These are phyloP conservation scores for Sphaerophoria rueppellii DNA, from an alignment of 2,888 invertebrate genomes.

Conservation along the genomic window DNA sequence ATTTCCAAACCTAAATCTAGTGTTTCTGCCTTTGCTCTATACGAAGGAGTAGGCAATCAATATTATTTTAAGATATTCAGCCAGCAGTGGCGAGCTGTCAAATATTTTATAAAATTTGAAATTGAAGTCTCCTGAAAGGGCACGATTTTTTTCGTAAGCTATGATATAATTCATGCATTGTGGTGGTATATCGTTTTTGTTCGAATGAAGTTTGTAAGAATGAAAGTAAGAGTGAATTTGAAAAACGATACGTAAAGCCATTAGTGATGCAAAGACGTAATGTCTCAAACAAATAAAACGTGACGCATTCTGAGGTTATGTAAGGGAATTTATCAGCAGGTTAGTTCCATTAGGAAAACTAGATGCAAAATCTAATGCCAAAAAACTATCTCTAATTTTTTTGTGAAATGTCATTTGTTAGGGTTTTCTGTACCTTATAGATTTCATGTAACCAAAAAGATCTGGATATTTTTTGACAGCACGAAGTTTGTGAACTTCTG, in stretches of 20 bases:
- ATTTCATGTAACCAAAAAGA: too few species aligned
- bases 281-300: constrained; percentile 32
- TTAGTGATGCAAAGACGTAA: constrained; percentile 31
- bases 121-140: constrained; percentile 63
- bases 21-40: background rate
- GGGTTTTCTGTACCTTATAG: too few species aligned
- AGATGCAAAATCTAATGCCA: background rate
- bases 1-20: background rate
- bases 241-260: constrained; percentile 47
- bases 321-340: constrained; percentile 4
- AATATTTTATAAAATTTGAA: constrained; percentile 59
- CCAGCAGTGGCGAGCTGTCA: constrained; percentile 52
- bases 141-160: constrained; percentile 59
- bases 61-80: constrained; percentile 53
- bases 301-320: constrained; percentile 62
- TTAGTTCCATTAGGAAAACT: background rate
- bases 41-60: constrained; percentile 53
- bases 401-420: background rate
- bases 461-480: too few species aligned
- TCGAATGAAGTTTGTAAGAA: constrained; percentile 26
- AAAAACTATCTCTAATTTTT: too few species aligned
- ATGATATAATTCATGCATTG: constrained; percentile 42
- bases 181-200: constrained; percentile 4
- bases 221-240: constrained; percentile 65
- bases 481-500: too few species aligned